Conservation (phyloP, 2,888 invertebrate species). For the Drosophila basisetae region DNA sequence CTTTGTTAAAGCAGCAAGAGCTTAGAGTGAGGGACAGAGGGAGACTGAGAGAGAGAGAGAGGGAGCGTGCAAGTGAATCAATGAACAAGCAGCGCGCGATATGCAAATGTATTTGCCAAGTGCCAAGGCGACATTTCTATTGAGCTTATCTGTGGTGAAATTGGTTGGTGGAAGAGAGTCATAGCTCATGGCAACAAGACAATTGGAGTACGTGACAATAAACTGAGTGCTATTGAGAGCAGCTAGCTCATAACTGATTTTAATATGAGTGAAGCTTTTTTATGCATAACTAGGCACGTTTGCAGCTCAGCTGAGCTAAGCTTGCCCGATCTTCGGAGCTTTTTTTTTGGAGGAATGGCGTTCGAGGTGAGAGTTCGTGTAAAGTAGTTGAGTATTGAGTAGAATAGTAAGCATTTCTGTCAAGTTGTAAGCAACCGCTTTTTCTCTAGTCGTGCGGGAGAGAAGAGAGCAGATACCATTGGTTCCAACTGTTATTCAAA, state of each 20-base stretch:
- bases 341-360: not conserved
- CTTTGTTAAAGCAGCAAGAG: conserved; percentile 45
- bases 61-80: conserved; percentile 9
- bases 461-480: not conserved
- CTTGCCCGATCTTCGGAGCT: conserved; percentile 15
- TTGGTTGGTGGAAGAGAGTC: not conserved
- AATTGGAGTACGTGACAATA: conserved; percentile 56
- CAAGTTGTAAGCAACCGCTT: not conserved
- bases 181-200: conserved; percentile 26
- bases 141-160: conserved; percentile 68
- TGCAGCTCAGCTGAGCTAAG: conserved; percentile 16
- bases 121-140: conserved; percentile 78
- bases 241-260: conserved; percentile 22
- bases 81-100: conserved; percentile 32
- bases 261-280: conserved; percentile 16
- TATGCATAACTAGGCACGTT: conserved; percentile 26
- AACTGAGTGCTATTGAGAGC: conserved; percentile 36
- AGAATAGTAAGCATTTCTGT: not conserved
- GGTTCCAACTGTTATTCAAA: not conserved
- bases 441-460: not conserved
- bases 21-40: not conserved
- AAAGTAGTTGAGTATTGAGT: not conserved
- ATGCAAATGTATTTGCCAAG: conserved; percentile 76
- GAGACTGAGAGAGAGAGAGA: not conserved
- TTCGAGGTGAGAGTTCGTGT: not conserved